Evolutionary conservation across 2,797 vertebrate genomes (phyloP), one percentile per base, ranked within the genome.

Genomic region (Sternarchorhynchus goeldii): DNA sequence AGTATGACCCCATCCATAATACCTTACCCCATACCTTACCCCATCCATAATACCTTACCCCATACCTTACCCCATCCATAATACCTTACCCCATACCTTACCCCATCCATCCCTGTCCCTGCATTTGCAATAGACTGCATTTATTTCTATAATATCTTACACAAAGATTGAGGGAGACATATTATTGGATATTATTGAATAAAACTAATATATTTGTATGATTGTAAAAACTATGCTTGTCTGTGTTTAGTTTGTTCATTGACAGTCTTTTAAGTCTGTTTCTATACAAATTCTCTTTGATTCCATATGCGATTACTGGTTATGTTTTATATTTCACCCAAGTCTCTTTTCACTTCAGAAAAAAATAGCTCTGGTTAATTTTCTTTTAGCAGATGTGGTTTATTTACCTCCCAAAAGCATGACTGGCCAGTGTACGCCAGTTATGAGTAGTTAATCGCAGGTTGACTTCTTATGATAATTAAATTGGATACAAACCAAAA

Each of bases 131-230:
- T 90, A 92, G 92, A 91, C 90, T 92, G 90, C 93, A 93, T 92
- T 91, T 92, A 93, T 94, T 93, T 94, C 87, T 93, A 93, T 93
- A 88, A 90, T 91, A 92, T 89, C 89, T 90, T 91, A 92, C 89
- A 90, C 90, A 88, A 89, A 89, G 89, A 91, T 88, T 85, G 89
- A 90, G 86, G 89, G 88, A 93, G 91, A 92, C 88, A 63, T 92
- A 92, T 91, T 92, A 93, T 92, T 93, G 92, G 87, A 92, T 93
- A 93, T 91, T 91, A 93, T 92, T 94, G 91, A 94, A 93, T 94
- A 93, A 94, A 94, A 93, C 92, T 91, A 93, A 94, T 94, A 94
- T 94, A 94, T 94, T 94, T 94, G 92, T 94, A 94, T 94, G 92
- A 94, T 94, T 94, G 91, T 94, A 88, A 78, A 86, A 72, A 62